Percentiles rank a stretch among this genome's conserved stretches.
Evolutionary conservation across 2,797 vertebrate genomes (phyloP).

Genomic region (Petrocephalus sullivani): DNA sequence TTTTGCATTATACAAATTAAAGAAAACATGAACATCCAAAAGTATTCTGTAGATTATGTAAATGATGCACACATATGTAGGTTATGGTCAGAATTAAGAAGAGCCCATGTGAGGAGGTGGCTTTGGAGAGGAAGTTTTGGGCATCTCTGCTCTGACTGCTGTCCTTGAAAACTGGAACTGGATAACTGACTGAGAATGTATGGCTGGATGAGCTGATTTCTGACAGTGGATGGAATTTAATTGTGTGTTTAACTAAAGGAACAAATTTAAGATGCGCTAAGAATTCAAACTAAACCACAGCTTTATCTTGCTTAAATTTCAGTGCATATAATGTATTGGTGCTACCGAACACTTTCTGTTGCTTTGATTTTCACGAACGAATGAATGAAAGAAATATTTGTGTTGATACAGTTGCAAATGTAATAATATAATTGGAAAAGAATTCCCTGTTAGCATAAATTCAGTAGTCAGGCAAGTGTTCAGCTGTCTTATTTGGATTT

Average conservation of each 20-base stretch:
- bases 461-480: neutral
- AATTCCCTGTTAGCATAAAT: neutral
- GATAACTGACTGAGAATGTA: neutral
- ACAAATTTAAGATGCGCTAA: neutral
- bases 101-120: neutral
- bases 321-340: neutral
- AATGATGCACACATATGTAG: neutral
- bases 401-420: neutral
- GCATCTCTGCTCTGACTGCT: neutral
- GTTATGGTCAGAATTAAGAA: neutral
- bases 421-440: neutral
- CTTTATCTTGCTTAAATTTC: neutral
- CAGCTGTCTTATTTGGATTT: neutral
- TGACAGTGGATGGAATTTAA: neutral
- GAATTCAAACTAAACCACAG: neutral
- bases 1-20: neutral
- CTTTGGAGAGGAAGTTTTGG: neutral
- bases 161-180: neutral
- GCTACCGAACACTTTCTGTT: neutral
- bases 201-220: neutral
- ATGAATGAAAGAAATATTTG: neutral
- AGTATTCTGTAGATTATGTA: neutral
- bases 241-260: neutral
- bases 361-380: neutral
- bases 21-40: neutral